Conservation (phyloP, 2,888 invertebrate genomes). For the Metopia argyrocephala region DNA sequence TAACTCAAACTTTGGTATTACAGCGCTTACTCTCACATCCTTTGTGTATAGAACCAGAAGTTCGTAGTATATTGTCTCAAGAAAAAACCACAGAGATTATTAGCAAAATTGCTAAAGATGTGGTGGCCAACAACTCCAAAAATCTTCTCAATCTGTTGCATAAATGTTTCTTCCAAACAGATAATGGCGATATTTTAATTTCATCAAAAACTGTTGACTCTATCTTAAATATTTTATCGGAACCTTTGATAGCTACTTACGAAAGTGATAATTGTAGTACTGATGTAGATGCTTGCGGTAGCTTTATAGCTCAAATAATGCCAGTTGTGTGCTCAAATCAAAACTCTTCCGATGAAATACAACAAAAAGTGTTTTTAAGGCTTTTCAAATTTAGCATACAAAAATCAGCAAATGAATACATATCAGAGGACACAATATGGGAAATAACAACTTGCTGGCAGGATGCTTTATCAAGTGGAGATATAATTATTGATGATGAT, state of each 20-base stretch:
- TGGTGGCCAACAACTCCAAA: conserved; percentile 70
- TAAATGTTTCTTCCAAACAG: conserved; percentile 78
- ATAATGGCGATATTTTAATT: conserved; percentile 76
- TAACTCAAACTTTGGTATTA: conserved; percentile 73
- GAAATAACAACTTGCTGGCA: conserved; percentile 82
- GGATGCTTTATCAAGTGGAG: conserved; percentile 79
- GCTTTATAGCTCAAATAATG: conserved; percentile 80
- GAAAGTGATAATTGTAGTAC: conserved; percentile 64
- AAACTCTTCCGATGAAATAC: conserved; percentile 76
- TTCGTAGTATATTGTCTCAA: conserved; percentile 72
- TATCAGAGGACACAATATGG: conserved; percentile 80
- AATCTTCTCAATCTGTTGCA: conserved; percentile 76
- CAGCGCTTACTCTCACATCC: conserved; percentile 77
- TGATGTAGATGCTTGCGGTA: conserved; percentile 79
- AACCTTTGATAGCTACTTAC: conserved; percentile 65
- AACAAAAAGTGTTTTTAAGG: conserved; percentile 78
- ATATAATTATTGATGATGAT: conserved; percentile 70
- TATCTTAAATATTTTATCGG: conserved; percentile 73
- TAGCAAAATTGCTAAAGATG: conserved; percentile 71
- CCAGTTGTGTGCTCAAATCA: conserved; percentile 79
- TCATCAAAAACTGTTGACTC: conserved; percentile 72
- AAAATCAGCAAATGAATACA: conserved; percentile 71
- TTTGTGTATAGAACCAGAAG: conserved; percentile 73
- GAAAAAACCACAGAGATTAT: conserved; percentile 71
- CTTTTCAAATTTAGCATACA: conserved; percentile 79